phyloP scores from a whole-genome alignment of 2,113 vertebrate species.

The Myotis yumanensis region DNA sequence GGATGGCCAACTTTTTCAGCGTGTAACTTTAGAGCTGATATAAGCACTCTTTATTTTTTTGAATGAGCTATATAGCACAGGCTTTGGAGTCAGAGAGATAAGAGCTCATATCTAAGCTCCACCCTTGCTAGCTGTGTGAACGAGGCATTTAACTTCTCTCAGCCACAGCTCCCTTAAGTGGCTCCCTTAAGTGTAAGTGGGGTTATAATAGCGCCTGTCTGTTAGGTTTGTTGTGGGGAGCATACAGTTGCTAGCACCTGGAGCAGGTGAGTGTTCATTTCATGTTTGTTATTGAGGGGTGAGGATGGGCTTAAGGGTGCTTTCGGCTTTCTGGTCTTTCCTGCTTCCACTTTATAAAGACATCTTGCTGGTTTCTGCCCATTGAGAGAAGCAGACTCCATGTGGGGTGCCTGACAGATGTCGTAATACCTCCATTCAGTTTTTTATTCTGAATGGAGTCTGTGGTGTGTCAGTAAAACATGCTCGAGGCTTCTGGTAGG shows the following conservation, averaged over 20 bases:
- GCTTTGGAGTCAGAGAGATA: not conserved
- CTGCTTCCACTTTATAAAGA: slow-evolving; percentile 4
- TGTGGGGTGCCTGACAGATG: slow-evolving; percentile 53
- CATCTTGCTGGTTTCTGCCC: slow-evolving; percentile 53
- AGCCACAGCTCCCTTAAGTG: not conserved
- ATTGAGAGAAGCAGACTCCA: slow-evolving; percentile 53
- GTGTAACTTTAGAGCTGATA: not conserved
- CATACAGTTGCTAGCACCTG: not conserved
- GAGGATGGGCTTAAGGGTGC: not conserved
- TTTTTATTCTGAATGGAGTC: slow-evolving; percentile 47
- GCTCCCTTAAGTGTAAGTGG: not conserved
- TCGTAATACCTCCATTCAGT: slow-evolving; percentile 40
- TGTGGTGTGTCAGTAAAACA: not conserved
- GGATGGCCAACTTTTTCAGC: not conserved
- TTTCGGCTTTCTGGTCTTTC: not conserved
- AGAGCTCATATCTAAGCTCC: not conserved
- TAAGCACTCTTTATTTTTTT: not conserved
- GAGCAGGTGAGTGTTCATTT: not conserved
- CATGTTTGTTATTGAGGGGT: not conserved
- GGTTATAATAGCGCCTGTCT: not conserved
- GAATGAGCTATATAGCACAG: not conserved
- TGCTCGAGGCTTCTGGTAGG: not conserved
- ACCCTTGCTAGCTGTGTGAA: not conserved
- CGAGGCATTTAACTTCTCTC: not conserved
- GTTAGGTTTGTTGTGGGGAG: not conserved